These are phyloP conservation scores for Chrysotoxum bicinctum DNA, from an alignment of 2,888 invertebrate genomes.

Conservation along the genomic window DNA sequence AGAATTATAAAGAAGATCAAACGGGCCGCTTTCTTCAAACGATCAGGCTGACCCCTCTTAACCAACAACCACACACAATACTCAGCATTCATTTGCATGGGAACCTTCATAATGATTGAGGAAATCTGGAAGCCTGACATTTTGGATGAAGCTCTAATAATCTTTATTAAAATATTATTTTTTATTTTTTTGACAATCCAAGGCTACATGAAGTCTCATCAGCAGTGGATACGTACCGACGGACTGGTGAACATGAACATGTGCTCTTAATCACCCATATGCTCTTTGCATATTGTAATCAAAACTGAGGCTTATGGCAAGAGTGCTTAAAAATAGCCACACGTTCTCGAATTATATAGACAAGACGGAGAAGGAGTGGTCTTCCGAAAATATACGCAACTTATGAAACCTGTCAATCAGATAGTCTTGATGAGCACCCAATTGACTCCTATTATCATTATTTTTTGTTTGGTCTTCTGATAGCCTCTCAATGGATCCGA, in stretches of 20 bases:
- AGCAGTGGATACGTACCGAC: not conserved
- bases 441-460: constrained; percentile 66
- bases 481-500: constrained; percentile 10
- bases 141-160: constrained; percentile 63
- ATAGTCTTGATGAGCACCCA: constrained; percentile 61
- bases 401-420: constrained; percentile 67
- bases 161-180: constrained; percentile 47
- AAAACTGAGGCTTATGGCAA: constrained; percentile 29
- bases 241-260: constrained; percentile 4
- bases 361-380: not conserved
- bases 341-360: not conserved
- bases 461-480: not conserved
- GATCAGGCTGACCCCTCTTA: constrained; percentile 6
- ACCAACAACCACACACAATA: constrained; percentile 20
- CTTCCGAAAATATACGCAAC: constrained; percentile 1
- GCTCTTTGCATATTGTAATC: constrained; percentile 44
- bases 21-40: not conserved
- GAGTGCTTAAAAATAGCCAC: constrained; percentile 26
- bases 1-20: constrained; percentile 22
- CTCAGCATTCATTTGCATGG: constrained; percentile 60
- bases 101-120: constrained; percentile 54
- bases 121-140: constrained; percentile 70
- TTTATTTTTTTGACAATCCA: constrained; percentile 49
- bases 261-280: constrained; percentile 34
- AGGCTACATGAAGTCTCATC: constrained; percentile 46